These are phyloP conservation scores for Stenurella melanura DNA, from an alignment of 2,888 invertebrate species.

Conservation along the genomic window DNA sequence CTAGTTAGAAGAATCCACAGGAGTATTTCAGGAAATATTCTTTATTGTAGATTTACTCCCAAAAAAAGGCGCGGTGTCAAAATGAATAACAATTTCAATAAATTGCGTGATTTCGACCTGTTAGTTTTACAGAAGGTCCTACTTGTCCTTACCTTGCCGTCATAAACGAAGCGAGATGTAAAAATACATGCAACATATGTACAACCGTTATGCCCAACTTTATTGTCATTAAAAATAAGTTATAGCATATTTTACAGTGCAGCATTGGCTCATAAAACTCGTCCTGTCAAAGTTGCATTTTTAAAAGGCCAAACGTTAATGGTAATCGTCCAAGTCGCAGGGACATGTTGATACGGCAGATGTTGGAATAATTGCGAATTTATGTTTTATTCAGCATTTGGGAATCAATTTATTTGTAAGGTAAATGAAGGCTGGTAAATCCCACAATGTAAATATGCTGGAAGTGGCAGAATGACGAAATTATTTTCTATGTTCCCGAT, in stretches of 20 bases:
- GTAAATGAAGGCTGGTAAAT: neutral
- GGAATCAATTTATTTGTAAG: neutral
- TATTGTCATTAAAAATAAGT: constrained; percentile 8
- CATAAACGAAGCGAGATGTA: neutral
- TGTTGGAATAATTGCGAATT: constrained; percentile 12
- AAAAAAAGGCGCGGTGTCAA: too few species aligned
- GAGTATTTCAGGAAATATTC: too few species aligned
- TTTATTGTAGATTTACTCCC: too few species aligned
- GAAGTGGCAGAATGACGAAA: neutral
- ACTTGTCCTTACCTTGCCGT: neutral
- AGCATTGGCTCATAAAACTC: neutral
- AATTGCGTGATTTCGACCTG: neutral
- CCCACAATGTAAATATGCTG: neutral
- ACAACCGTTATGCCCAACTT: neutral
- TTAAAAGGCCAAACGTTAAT: constrained; percentile 11
- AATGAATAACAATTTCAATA: too few species aligned
- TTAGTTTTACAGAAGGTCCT: neutral
- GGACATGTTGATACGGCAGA: neutral
- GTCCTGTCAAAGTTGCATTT: neutral
- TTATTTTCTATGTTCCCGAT: neutral
- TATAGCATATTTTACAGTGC: constrained; percentile 7
- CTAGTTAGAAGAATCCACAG: too few species aligned
- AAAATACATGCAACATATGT: neutral
- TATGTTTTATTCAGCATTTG: constrained; percentile 13
- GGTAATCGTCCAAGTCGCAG: neutral